Evolutionary conservation across 1,140 invertebrate genomes (phyloP), one percentile per base, ranked within the genome.

Genomic region (Vanessa tameamea): DNA sequence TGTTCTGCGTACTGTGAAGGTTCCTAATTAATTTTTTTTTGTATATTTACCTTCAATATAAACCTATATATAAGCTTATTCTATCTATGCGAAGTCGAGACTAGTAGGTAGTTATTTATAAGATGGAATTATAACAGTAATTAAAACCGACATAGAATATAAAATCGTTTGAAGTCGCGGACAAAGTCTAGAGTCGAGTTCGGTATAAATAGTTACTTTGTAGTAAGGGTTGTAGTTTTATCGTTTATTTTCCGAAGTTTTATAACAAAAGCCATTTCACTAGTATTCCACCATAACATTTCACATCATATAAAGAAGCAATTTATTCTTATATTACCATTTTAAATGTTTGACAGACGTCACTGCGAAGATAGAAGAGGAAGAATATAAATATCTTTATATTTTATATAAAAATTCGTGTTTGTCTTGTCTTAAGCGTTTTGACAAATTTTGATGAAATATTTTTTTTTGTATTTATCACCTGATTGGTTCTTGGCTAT

Each of bases 171-270:
- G 50, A 66, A 59, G 14, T 66, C 65, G 57, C 66, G 59, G 73
- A 64, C 31, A 66, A 75, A 70, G 47, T 75, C 70, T 65, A 20
- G 43, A 3, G 61, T 13, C 66, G 67, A 69, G 68, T 75, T 70
- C 51, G 67, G 50, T 75, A 68, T 61, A 72, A 75, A 75, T 67
- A 75, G 69, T 75, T 71, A 75, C 68, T 71, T 75, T 67, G 73
- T 70, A 69, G 67, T 55, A 70, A 71, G 64, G 73, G 68, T 67
- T 70, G 64, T 71, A 67, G 59, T 75, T 75, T 71, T 66, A 71
- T 75, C 68, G 53, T 75, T 75, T 75, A 71, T 67, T 71, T 69
- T 75, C 26, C 43, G 48, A 75, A 75, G 63, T 70, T 75, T 63
- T 66, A 61, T 64, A 59, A 75, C 69, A 75, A 75, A 75, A 70